Evolutionary conservation across 2,113 vertebrate species (phyloP).

Genomic region (Amazona guildingii): DNA sequence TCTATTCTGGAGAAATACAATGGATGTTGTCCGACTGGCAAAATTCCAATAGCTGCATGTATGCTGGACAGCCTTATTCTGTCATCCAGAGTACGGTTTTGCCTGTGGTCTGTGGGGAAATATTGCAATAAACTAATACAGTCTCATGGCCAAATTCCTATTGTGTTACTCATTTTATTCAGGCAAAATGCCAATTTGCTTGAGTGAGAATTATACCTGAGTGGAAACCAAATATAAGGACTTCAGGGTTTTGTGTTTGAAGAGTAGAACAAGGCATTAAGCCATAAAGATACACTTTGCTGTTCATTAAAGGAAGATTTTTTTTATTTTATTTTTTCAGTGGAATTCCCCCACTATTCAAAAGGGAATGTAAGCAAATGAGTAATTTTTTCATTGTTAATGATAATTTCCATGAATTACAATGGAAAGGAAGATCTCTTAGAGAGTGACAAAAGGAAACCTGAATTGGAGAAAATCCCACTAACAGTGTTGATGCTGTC

Average conservation of each 20-base stretch:
- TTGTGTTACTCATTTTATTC: slow-evolving; percentile 7
- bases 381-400: slow-evolving; percentile 59
- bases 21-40: slow-evolving; percentile 17
- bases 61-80: slow-evolving; percentile 24
- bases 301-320: slow-evolving; percentile 47
- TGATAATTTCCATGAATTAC: slow-evolving; percentile 62
- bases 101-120: slow-evolving; percentile 38
- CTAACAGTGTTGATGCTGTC: slow-evolving; percentile 30
- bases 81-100: slow-evolving; percentile 31
- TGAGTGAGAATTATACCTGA: not conserved
- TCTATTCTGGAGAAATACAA: slow-evolving; percentile 2
- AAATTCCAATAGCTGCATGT: slow-evolving; percentile 37
- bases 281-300: slow-evolving; percentile 36
- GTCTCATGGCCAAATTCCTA: slow-evolving; percentile 41
- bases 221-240: not conserved
- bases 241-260: not conserved
- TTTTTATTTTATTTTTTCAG: slow-evolving; percentile 40
- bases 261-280: not conserved
- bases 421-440: slow-evolving; percentile 40
- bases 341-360: slow-evolving; percentile 55
- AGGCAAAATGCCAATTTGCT: slow-evolving; percentile 38
- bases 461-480: slow-evolving; percentile 42
- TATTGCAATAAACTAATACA: slow-evolving; percentile 46
- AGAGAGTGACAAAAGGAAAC: slow-evolving; percentile 34
- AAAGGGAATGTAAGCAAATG: slow-evolving; percentile 63